A percentile compares a stretch with the other conserved stretches of the same genome.
These are phyloP conservation scores for Leptura quadrifasciata DNA, from an alignment of 2,888 invertebrate genomes.

Conservation along the genomic window DNA sequence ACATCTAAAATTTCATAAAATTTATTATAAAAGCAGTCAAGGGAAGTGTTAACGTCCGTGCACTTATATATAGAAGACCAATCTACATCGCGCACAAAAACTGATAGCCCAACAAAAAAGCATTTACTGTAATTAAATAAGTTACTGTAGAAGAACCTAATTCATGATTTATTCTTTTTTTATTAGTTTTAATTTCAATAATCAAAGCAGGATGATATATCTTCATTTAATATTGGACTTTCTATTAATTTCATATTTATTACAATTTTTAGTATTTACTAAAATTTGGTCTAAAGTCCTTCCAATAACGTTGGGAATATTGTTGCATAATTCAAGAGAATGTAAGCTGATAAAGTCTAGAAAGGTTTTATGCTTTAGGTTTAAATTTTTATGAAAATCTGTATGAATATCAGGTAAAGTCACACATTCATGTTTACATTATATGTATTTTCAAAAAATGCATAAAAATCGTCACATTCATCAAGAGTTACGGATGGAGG, in stretches of 20 bases:
- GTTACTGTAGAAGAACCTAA: neutral
- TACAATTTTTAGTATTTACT: neutral
- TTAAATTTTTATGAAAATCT: neutral
- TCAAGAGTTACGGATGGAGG: neutral
- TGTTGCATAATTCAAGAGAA: neutral
- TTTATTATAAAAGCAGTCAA: no score
- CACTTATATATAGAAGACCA: no score
- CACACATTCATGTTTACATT: neutral
- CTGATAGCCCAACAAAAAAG: neutral
- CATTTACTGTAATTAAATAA: neutral
- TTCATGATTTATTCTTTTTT: neutral
- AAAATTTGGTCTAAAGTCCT: neutral
- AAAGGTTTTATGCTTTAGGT: neutral
- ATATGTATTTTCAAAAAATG: neutral
- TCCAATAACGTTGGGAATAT: neutral
- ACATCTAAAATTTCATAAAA: no score
- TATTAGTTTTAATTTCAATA: neutral
- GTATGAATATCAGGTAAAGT: neutral
- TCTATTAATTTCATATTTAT: neutral
- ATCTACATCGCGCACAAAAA: neutral
- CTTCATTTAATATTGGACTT: neutral
- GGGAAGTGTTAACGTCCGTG: no score
- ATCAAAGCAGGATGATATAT: neutral
- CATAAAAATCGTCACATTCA: neutral
- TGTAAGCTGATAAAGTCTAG: no score